Evolutionary conservation across 1,140 invertebrate genomes (phyloP).

Genomic region (Carposina sasakii): DNA sequence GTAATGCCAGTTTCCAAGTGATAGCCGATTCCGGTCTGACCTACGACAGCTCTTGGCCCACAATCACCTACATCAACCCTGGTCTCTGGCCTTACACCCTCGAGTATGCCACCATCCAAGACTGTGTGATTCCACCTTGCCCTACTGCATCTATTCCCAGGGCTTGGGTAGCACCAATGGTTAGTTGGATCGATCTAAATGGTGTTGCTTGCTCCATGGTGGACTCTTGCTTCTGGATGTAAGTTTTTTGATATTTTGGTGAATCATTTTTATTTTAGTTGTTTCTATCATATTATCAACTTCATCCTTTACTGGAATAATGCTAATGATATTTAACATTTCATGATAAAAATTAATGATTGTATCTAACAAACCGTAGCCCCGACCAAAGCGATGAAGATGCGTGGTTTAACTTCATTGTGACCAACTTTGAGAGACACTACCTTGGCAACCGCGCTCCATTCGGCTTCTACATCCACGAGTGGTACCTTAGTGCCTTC

Average conservation of each 20-base stretch:
- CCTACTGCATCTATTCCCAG: slow-evolving; percentile 66
- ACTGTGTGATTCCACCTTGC: slow-evolving; percentile 71
- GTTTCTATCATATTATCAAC: too few species aligned
- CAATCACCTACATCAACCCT: slow-evolving; percentile 47
- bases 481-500: not conserved
- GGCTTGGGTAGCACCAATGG: slow-evolving; percentile 70
- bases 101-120: slow-evolving; percentile 66
- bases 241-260: too few species aligned
- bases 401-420: slow-evolving; percentile 51
- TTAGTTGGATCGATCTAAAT: slow-evolving; percentile 65
- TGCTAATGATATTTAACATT: too few species aligned
- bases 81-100: slow-evolving; percentile 75
- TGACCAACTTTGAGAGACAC: slow-evolving; percentile 60
- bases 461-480: slow-evolving; percentile 70
- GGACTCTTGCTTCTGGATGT: slow-evolving; percentile 70
- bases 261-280: too few species aligned
- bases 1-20: slow-evolving; percentile 58
- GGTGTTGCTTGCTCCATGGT: slow-evolving; percentile 72
- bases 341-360: too few species aligned
- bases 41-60: slow-evolving; percentile 73
- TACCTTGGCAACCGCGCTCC: slow-evolving; percentile 69
- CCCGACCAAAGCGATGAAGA: slow-evolving; percentile 36
- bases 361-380: too few species aligned
- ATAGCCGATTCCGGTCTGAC: slow-evolving; percentile 44
- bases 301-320: too few species aligned